A percentile compares a stretch with the other conserved stretches of the same genome.
phyloP scores from a whole-genome alignment of 2,113 vertebrate species.

The Upupa epops region DNA sequence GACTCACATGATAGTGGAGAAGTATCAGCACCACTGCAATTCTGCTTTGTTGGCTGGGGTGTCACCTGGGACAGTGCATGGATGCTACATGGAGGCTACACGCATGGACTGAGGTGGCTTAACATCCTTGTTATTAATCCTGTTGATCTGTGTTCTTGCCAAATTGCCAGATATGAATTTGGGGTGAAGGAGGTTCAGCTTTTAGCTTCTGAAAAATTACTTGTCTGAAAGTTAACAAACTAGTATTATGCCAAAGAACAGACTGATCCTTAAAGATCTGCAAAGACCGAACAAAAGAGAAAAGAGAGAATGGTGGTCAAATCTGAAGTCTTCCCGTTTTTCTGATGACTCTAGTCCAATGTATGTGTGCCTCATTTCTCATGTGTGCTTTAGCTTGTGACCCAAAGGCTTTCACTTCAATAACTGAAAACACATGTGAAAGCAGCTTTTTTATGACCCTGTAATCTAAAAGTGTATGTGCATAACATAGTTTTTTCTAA shows the following conservation, averaged over 20 bases:
- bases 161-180: neutral
- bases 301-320: neutral
- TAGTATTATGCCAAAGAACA: accelerated
- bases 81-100: neutral
- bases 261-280: neutral
- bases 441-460: neutral
- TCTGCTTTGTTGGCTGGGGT: accelerated
- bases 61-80: neutral
- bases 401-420: neutral
- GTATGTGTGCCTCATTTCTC: neutral
- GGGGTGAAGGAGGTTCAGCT: accelerated
- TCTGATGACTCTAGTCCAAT: neutral
- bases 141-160: accelerated
- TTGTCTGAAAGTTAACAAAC: neutral
- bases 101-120: accelerated
- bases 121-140: neutral
- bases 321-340: neutral
- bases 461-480: neutral
- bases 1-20: accelerated
- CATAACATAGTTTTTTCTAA: neutral
- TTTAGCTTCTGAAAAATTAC: neutral
- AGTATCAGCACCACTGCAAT: neutral
- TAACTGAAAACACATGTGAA: slow-evolving; percentile 15
- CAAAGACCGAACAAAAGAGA: neutral
- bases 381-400: neutral